phyloP scores from a whole-genome alignment of 2,797 vertebrate species.

The Silurus lanzhouensis region DNA sequence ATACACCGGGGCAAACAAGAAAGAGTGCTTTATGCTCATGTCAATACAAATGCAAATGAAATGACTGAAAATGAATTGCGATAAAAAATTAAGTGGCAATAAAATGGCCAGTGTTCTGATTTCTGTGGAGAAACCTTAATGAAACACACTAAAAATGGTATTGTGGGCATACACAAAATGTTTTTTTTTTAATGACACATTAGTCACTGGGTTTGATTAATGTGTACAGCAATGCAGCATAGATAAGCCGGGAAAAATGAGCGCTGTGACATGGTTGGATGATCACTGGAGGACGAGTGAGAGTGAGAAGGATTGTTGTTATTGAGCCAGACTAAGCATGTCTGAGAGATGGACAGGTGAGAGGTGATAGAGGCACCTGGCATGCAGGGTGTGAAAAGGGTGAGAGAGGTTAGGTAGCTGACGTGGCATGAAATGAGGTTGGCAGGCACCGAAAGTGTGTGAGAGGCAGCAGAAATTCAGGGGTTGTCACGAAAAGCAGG shows the following conservation, averaged over 20 bases:
- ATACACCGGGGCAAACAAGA: not conserved
- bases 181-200: not conserved
- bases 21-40: not conserved
- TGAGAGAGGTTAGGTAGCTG: conserved; percentile 39
- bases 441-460: conserved; percentile 41
- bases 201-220: not conserved
- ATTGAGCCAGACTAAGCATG: conserved; percentile 37
- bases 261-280: not conserved
- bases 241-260: conserved; percentile 5
- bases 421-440: conserved; percentile 52
- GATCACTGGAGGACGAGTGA: conserved; percentile 2
- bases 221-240: not conserved
- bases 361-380: conserved; percentile 41
- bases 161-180: not conserved
- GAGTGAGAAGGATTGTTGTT: conserved; percentile 42
- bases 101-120: not conserved
- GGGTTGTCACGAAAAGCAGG: conserved; percentile 37
- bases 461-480: conserved; percentile 49
- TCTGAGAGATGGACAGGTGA: conserved; percentile 15
- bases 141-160: not conserved
- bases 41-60: conserved; percentile 4
- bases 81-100: too few relatives aligned
- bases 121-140: not conserved
- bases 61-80: not conserved
- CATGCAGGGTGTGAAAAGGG: conserved; percentile 36